Conservation (phyloP, 2,797 vertebrate genomes). For the Luscinia megarhynchos region DNA sequence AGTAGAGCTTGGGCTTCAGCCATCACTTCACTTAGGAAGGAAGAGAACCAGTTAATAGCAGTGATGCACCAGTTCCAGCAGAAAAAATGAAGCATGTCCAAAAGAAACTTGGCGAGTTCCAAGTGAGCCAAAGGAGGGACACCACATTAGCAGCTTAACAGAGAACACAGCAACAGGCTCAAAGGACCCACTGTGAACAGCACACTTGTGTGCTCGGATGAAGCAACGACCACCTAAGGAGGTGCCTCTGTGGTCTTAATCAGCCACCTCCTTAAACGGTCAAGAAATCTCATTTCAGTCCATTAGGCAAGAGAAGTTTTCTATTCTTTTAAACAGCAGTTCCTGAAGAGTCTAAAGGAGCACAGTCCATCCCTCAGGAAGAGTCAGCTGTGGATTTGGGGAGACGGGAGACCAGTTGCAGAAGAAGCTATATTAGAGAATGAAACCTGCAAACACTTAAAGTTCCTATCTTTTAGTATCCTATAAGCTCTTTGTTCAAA, state of each 20-base stretch:
- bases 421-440: neutral
- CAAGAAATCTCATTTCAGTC: slow-evolving; percentile 62
- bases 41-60: slow-evolving; percentile 78
- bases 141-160: slow-evolving; percentile 77
- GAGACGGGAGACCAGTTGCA: neutral
- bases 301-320: slow-evolving; percentile 59
- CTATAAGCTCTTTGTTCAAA: neutral
- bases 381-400: neutral
- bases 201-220: slow-evolving; percentile 54
- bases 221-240: slow-evolving; percentile 76
- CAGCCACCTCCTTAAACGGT: slow-evolving; percentile 62
- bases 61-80: slow-evolving; percentile 76
- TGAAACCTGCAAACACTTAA: neutral
- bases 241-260: slow-evolving; percentile 68
- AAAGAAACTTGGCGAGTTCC: slow-evolving; percentile 79
- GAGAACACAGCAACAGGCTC: slow-evolving; percentile 72
- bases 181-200: slow-evolving; percentile 74
- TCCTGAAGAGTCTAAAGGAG: slow-evolving; percentile 52
- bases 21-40: slow-evolving; percentile 77
- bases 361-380: neutral
- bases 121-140: slow-evolving; percentile 79
- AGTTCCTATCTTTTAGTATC: neutral
- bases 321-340: slow-evolving; percentile 53
- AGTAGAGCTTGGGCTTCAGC: slow-evolving; percentile 71
- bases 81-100: slow-evolving; percentile 74